These are phyloP conservation scores for Sepiola atlantica DNA, from an alignment of 2,888 invertebrate species.

Conservation along the genomic window DNA sequence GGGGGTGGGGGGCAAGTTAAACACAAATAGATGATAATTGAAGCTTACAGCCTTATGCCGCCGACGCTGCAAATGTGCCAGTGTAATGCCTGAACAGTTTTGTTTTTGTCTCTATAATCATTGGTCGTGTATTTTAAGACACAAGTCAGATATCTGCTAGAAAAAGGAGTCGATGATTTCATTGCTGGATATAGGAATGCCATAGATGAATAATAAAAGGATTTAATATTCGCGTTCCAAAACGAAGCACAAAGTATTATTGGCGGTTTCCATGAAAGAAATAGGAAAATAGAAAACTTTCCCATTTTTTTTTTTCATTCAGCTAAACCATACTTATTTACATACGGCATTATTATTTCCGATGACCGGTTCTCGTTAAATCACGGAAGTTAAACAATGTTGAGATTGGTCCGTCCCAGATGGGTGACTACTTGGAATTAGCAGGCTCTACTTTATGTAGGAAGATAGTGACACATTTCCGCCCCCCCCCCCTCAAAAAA, in stretches of 20 bases:
- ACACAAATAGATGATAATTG: neutral
- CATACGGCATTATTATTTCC: no score
- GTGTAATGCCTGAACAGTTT: neutral
- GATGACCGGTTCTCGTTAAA: no score
- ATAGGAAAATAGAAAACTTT: neutral
- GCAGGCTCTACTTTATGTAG: no score
- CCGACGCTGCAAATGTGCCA: no score
- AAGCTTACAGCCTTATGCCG: neutral
- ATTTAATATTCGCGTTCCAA: neutral
- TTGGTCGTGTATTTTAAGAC: neutral
- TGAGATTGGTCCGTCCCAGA: no score
- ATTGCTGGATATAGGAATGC: neutral
- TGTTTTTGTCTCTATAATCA: neutral
- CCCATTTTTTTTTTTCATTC: no score
- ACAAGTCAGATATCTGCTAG: neutral
- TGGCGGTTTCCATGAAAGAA: neutral
- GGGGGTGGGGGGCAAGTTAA: no score
- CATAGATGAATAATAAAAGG: neutral
- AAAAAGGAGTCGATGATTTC: neutral
- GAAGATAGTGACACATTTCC: no score
- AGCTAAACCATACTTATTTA: no score
- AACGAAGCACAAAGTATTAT: neutral
- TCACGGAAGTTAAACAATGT: no score
- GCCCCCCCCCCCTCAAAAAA: no score
- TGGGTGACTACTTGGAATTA: no score